Percentiles rank a stretch among this genome's conserved stretches.
Evolutionary conservation across 1,140 invertebrate species (phyloP).

Genomic region (Aleiodes sp.): DNA sequence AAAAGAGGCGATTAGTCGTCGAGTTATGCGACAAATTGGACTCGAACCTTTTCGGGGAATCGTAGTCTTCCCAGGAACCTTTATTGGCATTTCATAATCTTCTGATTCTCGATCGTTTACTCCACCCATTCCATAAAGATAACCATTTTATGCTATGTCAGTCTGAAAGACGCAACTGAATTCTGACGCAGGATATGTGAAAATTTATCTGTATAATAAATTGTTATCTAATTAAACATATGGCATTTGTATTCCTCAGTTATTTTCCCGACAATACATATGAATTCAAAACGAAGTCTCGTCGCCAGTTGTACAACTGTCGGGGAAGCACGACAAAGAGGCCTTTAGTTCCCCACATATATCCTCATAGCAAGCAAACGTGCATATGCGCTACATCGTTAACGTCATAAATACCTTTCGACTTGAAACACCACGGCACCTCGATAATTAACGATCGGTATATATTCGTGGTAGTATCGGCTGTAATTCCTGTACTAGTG

Average conservation of each 20-base stretch:
- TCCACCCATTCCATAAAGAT: not conserved
- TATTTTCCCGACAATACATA: too few relatives aligned
- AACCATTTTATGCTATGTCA: not conserved
- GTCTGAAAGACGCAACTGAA: not conserved
- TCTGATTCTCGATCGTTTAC: slow-evolving; percentile 13
- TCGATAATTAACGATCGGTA: slow-evolving; percentile 32
- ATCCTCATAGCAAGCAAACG: not conserved
- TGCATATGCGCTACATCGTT: slow-evolving; percentile 25
- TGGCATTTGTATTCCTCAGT: too few relatives aligned
- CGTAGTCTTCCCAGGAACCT: not conserved
- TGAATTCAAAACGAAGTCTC: too few relatives aligned
- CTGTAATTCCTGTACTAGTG: slow-evolving; percentile 29
- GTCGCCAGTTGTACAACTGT: too few relatives aligned
- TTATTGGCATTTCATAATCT: slow-evolving; percentile 31
- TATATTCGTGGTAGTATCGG: slow-evolving; percentile 11
- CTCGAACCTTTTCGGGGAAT: slow-evolving; percentile 18
- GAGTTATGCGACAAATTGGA: slow-evolving; percentile 34
- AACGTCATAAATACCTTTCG: slow-evolving; percentile 35
- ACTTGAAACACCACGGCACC: slow-evolving; percentile 14
- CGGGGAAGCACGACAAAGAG: not conserved
- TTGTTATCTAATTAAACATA: too few relatives aligned
- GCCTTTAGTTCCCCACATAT: not conserved
- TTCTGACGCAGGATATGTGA: too few relatives aligned
- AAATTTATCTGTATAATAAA: too few relatives aligned
- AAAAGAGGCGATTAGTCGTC: not conserved